These are phyloP conservation scores for Strongylocentrotus purpuratus DNA, from an alignment of 35 echinoderm and acorn worm species.

Conservation along the genomic window DNA sequence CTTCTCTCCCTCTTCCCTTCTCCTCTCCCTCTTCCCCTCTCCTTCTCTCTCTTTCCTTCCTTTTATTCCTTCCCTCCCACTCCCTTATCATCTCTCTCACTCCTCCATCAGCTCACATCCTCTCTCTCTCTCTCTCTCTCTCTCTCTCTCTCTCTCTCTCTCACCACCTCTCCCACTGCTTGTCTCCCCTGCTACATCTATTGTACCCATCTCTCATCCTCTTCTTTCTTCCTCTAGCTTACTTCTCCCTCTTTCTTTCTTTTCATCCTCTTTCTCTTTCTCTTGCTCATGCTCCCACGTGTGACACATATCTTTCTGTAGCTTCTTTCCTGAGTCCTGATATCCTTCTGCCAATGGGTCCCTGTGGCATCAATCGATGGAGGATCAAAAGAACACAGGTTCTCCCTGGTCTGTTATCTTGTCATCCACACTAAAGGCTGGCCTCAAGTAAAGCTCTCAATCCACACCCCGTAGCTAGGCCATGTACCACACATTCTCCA, in stretches of 20 bases:
- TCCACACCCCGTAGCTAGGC: neutral
- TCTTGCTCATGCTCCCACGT: neutral
- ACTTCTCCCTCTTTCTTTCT: neutral
- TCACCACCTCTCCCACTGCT: neutral
- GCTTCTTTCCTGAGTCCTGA: neutral
- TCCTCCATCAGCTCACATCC: neutral
- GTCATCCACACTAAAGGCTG: neutral
- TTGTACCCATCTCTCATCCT: neutral
- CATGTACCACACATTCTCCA: neutral
- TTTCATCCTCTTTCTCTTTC: neutral
- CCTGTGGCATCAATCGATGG: neutral
- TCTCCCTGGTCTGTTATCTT: constrained; percentile 1
- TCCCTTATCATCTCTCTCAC: neutral
- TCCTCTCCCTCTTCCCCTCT: neutral
- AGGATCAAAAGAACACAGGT: constrained; percentile 10
- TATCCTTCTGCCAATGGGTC: neutral
- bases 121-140: neutral
- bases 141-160: neutral
- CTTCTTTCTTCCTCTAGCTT: neutral
- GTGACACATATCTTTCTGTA: neutral
- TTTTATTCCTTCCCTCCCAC: neutral
- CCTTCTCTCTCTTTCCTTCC: neutral
- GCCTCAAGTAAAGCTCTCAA: neutral
- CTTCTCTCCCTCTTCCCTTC: neutral
- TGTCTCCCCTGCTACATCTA: neutral